Conservation (phyloP, 1,140 invertebrate species). For the Neuroterus valhalla region DNA sequence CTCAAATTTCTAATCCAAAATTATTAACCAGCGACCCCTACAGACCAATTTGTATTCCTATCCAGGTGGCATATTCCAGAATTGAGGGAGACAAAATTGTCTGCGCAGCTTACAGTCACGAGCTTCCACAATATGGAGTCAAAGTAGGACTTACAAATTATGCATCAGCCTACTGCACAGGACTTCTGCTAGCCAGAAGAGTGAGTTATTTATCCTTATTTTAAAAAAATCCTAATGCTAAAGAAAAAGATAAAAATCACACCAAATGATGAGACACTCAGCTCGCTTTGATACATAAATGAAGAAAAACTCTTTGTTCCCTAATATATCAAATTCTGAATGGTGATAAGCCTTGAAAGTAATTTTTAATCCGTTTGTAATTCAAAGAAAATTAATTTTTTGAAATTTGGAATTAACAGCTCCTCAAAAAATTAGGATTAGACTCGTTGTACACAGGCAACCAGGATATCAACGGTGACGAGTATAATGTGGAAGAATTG, state of each 20-base stretch:
- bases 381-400: conserved; percentile 34
- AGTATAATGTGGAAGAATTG: conserved; percentile 95
- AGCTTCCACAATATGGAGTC: conserved; percentile 94
- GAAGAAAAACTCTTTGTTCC: conserved; percentile 70
- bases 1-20: no score
- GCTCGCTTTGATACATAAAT: conserved; percentile 70
- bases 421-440: conserved; percentile 94
- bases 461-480: conserved; percentile 94
- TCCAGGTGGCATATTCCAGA: conserved; percentile 95
- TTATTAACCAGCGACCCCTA: no score
- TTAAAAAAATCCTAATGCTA: conserved; percentile 26
- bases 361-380: no score
- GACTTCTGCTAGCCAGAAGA: conserved; percentile 94
- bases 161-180: conserved; percentile 98
- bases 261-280: conserved; percentile 68
- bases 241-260: background rate
- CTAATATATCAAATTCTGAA: conserved; percentile 62
- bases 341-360: conserved; percentile 23
- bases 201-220: conserved; percentile 73
- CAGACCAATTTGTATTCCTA: no score
- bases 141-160: conserved; percentile 99
- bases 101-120: conserved; percentile 97
- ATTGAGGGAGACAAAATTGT: conserved; percentile 98
- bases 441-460: conserved; percentile 94
- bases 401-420: conserved; percentile 70